Conservation (phyloP, 2,888 invertebrate species). For the Achlya flavicornis region DNA sequence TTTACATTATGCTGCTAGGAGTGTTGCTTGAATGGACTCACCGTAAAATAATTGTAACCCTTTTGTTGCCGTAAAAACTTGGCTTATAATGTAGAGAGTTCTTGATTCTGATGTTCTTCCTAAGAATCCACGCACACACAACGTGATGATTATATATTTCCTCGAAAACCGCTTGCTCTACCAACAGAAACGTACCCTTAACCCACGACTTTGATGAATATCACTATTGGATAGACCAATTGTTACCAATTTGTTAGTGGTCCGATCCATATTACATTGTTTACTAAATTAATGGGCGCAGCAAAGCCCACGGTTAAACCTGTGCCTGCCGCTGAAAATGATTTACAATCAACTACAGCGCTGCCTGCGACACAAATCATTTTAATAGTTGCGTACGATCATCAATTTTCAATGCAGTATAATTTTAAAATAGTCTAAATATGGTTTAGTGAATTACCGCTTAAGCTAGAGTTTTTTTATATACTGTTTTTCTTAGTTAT, state of each 20-base stretch:
- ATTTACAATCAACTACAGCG: constrained; percentile 29
- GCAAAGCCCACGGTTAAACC: constrained; percentile 34
- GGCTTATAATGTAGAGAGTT: too few species aligned
- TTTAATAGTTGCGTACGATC: constrained; percentile 32
- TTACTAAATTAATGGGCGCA: constrained; percentile 50
- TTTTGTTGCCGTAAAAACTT: too few species aligned
- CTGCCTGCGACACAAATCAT: constrained; percentile 28
- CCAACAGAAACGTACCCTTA: constrained; percentile 30
- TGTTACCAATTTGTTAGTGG: constrained; percentile 60
- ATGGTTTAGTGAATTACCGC: not conserved
- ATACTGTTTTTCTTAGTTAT: too few species aligned
- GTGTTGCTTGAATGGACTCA: too few species aligned
- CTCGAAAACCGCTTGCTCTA: constrained; percentile 26
- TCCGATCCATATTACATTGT: constrained; percentile 50
- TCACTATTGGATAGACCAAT: constrained; percentile 45
- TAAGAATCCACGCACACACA: too few species aligned
- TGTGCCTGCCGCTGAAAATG: constrained; percentile 38
- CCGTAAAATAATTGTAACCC: too few species aligned
- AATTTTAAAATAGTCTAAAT: constrained; percentile 4
- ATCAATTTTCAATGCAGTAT: constrained; percentile 27
- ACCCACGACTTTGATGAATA: constrained; percentile 47
- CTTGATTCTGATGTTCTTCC: too few species aligned
- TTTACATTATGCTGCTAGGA: too few species aligned
- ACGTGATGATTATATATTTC: not conserved
- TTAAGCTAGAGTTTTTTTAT: not conserved